Evolutionary conservation across 2,888 invertebrate species (phyloP).

Genomic region (Drosophila bunnanda): DNA sequence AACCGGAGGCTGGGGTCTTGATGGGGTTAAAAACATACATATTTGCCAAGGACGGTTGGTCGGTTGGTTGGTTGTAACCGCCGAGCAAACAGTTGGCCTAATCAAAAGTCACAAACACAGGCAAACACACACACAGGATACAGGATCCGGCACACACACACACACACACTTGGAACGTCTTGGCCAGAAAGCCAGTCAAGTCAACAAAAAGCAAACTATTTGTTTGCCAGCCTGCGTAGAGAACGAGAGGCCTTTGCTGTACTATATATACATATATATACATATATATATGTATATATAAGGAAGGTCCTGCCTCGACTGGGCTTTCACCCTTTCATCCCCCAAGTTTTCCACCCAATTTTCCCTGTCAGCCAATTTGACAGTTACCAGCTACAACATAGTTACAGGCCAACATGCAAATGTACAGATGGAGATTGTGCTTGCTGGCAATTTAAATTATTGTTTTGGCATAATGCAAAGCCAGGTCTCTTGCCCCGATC

Average conservation of each 20-base stretch:
- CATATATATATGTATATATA: neutral
- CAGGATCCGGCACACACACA: neutral
- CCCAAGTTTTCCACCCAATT: slow-evolving; percentile 21
- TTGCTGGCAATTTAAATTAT: slow-evolving; percentile 51
- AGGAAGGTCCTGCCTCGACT: neutral
- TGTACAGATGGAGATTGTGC: slow-evolving; percentile 6
- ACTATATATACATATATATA: neutral
- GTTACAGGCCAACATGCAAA: slow-evolving; percentile 49
- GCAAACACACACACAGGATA: slow-evolving; percentile 38
- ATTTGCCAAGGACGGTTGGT: slow-evolving; percentile 57
- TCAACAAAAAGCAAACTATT: slow-evolving; percentile 75
- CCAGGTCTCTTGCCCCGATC: neutral
- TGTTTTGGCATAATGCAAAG: slow-evolving; percentile 38
- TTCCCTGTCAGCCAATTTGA: slow-evolving; percentile 72
- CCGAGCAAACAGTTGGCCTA: slow-evolving; percentile 74
- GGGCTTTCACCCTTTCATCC: slow-evolving; percentile 11
- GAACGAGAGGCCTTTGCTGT: neutral
- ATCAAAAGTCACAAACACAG: slow-evolving; percentile 74
- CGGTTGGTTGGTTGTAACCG: slow-evolving; percentile 51
- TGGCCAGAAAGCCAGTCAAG: slow-evolving; percentile 66
- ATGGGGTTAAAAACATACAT: slow-evolving; percentile 56
- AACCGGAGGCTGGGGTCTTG: slow-evolving; percentile 13
- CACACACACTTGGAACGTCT: slow-evolving; percentile 33
- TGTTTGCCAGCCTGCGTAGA: slow-evolving; percentile 50
- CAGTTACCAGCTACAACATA: slow-evolving; percentile 70